Conservation (phyloP, 2,888 invertebrate genomes). For the Lasius platythorax region DNA sequence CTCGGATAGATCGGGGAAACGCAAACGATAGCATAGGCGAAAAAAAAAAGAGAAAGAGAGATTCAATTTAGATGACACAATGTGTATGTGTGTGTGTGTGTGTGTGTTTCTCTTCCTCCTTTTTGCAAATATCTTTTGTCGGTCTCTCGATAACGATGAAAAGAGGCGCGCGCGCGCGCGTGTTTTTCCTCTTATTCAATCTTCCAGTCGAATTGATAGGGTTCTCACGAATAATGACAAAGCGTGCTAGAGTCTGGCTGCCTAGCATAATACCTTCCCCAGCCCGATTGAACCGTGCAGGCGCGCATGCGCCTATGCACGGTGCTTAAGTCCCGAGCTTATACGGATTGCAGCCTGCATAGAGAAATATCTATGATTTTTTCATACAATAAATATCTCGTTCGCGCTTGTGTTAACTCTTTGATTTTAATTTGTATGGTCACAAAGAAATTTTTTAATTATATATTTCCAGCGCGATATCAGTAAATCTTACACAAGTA, state of each 20-base stretch:
- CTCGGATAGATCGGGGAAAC: conserved; percentile 29
- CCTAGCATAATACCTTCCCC: conserved; percentile 44
- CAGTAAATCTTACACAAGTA: too few species aligned
- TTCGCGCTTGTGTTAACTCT: not conserved
- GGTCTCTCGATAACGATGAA: conserved; percentile 57
- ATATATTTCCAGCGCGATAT: not conserved
- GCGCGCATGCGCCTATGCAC: not conserved
- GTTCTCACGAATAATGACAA: conserved; percentile 59
- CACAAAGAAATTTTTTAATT: not conserved
- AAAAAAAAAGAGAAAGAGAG: conserved; percentile 55
- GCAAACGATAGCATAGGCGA: conserved; percentile 2
- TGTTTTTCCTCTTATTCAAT: conserved; percentile 54
- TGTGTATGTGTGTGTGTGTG: not conserved
- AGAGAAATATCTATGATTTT: conserved; percentile 15
- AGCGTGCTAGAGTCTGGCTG: conserved; percentile 34
- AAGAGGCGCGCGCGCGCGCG: conserved; percentile 43
- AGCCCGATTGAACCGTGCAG: conserved; percentile 24
- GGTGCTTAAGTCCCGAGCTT: not conserved
- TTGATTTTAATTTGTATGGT: not conserved
- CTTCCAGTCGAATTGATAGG: conserved; percentile 59
- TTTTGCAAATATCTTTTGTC: conserved; percentile 64
- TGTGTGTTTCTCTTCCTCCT: conserved; percentile 60
- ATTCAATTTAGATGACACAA: conserved; percentile 70
- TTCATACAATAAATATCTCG: not conserved
- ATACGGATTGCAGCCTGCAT: not conserved